Evolutionary conservation across 1,140 invertebrate genomes (phyloP), one percentile per base, ranked within the genome.

Genomic region (Bombus vancouverensis): DNA sequence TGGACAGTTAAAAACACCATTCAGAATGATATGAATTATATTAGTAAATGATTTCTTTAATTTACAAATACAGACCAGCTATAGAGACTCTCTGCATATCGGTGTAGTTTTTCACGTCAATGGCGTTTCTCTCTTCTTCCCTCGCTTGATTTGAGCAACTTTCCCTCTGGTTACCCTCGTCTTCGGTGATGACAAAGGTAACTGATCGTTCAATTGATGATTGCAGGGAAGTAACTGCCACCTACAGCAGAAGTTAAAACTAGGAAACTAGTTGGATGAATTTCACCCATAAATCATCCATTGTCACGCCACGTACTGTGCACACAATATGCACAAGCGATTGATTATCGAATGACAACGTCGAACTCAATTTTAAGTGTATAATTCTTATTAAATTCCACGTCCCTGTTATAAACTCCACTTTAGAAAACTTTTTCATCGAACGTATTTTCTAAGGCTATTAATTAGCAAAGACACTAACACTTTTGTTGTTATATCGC

Each of bases 131-230:
- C 28, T 12, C 28, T 18, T 53, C 22, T 44, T 70, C 3, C 34
- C 10, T 13, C 32, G 1, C n/a, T 44, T 77, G 0, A 28, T 5
- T 32, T 22, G 0, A 47, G 2, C 57, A 44, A 42, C 28, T 37
- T 62, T 65, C 42, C 28, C 4, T 47, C 42, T 10, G 71, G 22
- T 75, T 87, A 66, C 83, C 93, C 71, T 93, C 94, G 81, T 84
- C 81, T 62, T 95, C 93, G 39, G 94, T 95, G 47, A 96, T 95
- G 1, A 96, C 96, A 95, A 97, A 97, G 13, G 96, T 97, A 57
- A 97, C 97, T 22, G 97, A 97, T 71, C 97, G 95, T 91, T 97
- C 96, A 42, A 96, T 94, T 13, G 97, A 97, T 13, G 96, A 96
- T 92, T 97, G 96, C 3, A 96, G 96, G 4, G 96, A 97, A 0